A percentile compares a stretch with the other conserved stretches of the same genome.
phyloP scores from a whole-genome alignment of 2,888 invertebrate genomes.

The Synanthedon andrenaeformis region DNA sequence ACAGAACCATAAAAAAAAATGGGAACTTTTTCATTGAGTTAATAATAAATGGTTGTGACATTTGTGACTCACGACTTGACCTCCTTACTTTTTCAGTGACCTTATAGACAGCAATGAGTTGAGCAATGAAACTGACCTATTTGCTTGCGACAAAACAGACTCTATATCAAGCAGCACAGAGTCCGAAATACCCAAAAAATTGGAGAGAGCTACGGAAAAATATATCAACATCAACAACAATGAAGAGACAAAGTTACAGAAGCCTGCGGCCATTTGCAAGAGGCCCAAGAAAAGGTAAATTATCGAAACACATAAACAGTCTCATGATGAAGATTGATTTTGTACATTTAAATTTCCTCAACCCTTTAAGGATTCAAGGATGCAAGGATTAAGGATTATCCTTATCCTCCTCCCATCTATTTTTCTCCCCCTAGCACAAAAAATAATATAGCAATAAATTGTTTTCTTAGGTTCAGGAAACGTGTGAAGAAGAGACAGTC shows the following conservation, averaged over 20 bases:
- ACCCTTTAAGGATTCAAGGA: too few relatives aligned
- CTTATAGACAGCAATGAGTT: constrained; percentile 58
- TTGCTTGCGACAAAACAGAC: constrained; percentile 56
- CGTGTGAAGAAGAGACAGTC: constrained; percentile 51
- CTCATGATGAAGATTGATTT: not conserved
- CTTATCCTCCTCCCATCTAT: too few relatives aligned
- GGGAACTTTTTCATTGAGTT: too few relatives aligned
- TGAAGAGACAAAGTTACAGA: constrained; percentile 37
- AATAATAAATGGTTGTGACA: too few relatives aligned
- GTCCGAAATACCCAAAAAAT: constrained; percentile 19
- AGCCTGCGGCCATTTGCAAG: constrained; percentile 25
- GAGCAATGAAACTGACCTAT: constrained; percentile 58
- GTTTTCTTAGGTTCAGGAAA: constrained; percentile 39
- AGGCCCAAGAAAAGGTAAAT: constrained; percentile 42
- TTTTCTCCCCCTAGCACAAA: too few relatives aligned
- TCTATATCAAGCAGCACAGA: constrained; percentile 50
- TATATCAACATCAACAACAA: constrained; percentile 56
- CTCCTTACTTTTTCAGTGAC: constrained; percentile 26
- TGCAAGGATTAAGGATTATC: too few relatives aligned
- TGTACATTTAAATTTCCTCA: too few relatives aligned
- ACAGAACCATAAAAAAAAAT: too few relatives aligned
- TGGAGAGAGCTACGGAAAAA: constrained; percentile 26
- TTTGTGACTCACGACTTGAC: too few relatives aligned
- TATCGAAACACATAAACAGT: too few relatives aligned
- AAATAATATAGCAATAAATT: too few relatives aligned